These are phyloP conservation scores for Gobius niger DNA, from an alignment of 2,113 vertebrate genomes.

Conservation along the genomic window DNA sequence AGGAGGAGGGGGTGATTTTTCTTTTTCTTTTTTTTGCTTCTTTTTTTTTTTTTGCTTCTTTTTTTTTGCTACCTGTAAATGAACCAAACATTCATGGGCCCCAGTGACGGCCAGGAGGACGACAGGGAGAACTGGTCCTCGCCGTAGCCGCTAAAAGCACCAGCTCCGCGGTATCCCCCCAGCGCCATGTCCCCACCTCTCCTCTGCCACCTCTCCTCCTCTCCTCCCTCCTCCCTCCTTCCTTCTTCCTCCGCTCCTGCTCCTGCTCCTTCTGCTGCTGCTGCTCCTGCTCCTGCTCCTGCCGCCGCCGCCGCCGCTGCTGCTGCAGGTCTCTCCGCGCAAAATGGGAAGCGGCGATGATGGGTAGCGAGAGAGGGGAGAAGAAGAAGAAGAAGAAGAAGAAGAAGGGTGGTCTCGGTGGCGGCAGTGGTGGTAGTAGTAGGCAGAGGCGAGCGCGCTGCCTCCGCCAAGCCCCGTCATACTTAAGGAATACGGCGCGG, in stretches of 20 bases:
- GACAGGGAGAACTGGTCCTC: conserved; percentile 84
- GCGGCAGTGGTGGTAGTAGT: conserved; percentile 54
- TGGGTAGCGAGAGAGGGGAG: neutral
- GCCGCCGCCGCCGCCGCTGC: neutral
- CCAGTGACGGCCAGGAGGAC: conserved; percentile 89
- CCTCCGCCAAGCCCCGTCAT: conserved; percentile 76
- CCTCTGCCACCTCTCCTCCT: too few species aligned
- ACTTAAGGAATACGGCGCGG: conserved; percentile 79
- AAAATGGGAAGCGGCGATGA: conserved; percentile 58
- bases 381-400: too few species aligned
- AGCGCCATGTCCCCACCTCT: conserved; percentile 77
- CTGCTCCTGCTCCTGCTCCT: conserved; percentile 48
- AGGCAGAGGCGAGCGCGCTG: conserved; percentile 70
- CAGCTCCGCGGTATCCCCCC: conserved; percentile 64
- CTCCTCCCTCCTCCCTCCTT: conserved; percentile 47
- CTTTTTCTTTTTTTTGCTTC: too few species aligned
- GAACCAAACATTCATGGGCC: conserved; percentile 90
- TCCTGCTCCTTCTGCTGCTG: conserved; percentile 56
- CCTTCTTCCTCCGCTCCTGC: conserved; percentile 48
- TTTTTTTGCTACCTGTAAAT: conserved; percentile 86
- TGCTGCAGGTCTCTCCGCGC: conserved; percentile 56
- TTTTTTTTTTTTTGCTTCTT: too few species aligned
- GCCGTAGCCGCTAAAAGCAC: conserved; percentile 65
- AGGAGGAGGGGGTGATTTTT: conserved; percentile 8
- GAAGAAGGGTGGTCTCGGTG: conserved; percentile 42